These are phyloP conservation scores for Varecia variegata DNA, from an alignment of 2,797 vertebrate species.

Conservation along the genomic window DNA sequence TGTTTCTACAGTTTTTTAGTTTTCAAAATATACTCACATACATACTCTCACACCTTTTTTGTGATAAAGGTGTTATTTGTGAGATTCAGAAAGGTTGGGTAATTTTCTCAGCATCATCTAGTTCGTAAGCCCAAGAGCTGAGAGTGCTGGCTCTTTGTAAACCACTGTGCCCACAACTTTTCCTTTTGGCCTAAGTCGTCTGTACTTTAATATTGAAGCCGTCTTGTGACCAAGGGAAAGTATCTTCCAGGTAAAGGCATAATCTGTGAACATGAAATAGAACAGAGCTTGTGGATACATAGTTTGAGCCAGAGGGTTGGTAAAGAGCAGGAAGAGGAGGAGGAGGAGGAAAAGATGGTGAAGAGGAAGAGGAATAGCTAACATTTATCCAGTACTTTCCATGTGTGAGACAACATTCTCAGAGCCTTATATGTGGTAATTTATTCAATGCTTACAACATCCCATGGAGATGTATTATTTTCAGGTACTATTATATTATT, in stretches of 20 bases:
- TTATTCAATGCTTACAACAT: neutral
- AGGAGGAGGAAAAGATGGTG: neutral
- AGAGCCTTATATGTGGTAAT: neutral
- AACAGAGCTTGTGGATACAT: neutral
- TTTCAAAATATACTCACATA: neutral
- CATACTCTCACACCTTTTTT: neutral
- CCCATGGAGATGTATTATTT: neutral
- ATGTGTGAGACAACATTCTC: neutral
- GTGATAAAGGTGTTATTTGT: neutral
- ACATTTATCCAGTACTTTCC: neutral
- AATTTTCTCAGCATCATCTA: neutral
- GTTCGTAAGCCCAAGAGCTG: neutral
- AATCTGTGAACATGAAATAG: neutral
- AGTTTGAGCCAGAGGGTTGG: neutral
- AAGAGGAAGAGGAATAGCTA: neutral
- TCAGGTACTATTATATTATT: neutral
- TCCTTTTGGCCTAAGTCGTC: neutral
- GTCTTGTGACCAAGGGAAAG: neutral
- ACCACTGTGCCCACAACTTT: neutral
- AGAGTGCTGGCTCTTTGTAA: neutral
- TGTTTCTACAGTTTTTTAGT: conserved; percentile 2
- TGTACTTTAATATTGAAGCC: neutral
- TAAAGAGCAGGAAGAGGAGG: neutral
- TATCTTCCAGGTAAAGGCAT: neutral
- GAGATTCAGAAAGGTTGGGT: neutral